Percentiles rank a stretch among this genome's conserved stretches.
These are phyloP conservation scores for Lamellibrachia satsuma DNA, from an alignment of 2,888 invertebrate species.

Conservation along the genomic window DNA sequence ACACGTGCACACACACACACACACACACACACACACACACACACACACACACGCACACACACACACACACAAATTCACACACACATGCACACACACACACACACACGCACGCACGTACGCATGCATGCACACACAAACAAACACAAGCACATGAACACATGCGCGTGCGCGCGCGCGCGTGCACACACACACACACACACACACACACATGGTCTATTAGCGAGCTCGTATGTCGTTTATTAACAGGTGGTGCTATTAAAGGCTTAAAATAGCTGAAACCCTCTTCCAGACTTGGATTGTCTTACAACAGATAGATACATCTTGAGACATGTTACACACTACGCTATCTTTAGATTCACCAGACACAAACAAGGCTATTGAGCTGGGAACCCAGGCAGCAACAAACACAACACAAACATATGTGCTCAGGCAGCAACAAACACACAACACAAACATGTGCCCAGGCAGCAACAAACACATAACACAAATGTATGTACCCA, in stretches of 20 bases:
- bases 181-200: not conserved
- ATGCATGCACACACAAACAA: too few relatives aligned
- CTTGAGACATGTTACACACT: not conserved
- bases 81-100: too few relatives aligned
- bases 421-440: not conserved
- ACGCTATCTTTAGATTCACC: not conserved
- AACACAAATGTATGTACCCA: too few relatives aligned
- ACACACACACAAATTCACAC: too few relatives aligned
- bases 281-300: not conserved
- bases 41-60: too few relatives aligned
- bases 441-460: too few relatives aligned
- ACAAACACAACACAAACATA: not conserved
- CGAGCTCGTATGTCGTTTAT: not conserved
- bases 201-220: not conserved
- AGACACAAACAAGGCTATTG: not conserved
- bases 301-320: slow-evolving; percentile 1
- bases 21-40: too few relatives aligned
- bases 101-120: too few relatives aligned
- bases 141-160: too few relatives aligned
- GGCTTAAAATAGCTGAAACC: not conserved
- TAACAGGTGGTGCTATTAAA: slow-evolving; percentile 17
- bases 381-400: not conserved
- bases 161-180: not conserved
- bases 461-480: too few relatives aligned
- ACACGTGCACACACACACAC: too few relatives aligned